These are phyloP conservation scores for Hybos culiciformis DNA, from an alignment of 2,888 invertebrate species.

Conservation along the genomic window DNA sequence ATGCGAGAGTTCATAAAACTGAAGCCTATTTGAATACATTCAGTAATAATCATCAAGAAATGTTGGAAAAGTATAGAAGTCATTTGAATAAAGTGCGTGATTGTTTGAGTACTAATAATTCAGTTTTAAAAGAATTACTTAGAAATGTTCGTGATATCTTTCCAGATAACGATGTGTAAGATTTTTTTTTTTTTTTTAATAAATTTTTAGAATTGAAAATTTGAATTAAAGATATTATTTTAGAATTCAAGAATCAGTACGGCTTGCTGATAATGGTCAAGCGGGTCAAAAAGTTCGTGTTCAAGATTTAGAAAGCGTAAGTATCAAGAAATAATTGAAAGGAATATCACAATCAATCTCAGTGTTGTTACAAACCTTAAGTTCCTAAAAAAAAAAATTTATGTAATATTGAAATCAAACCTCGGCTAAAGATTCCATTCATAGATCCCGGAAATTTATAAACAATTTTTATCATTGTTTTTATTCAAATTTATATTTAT, in stretches of 20 bases:
- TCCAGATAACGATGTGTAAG: conserved; percentile 41
- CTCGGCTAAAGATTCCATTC: too few relatives aligned
- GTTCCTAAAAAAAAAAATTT: too few relatives aligned
- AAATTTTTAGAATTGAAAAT: too few relatives aligned
- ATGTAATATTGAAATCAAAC: too few relatives aligned
- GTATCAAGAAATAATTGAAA: conserved; percentile 10
- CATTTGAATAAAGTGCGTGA: conserved; percentile 61
- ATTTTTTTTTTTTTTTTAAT: too few relatives aligned
- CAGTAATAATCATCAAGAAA: conserved; percentile 58
- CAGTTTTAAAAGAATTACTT: conserved; percentile 39
- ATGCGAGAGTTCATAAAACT: conserved; percentile 60
- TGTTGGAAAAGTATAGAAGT: conserved; percentile 58
- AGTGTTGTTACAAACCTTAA: too few relatives aligned
- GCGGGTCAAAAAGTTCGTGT: conserved; percentile 24
- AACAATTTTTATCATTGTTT: too few relatives aligned
- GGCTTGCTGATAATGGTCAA: conserved; percentile 19
- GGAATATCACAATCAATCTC: too few relatives aligned
- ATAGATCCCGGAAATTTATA: too few relatives aligned
- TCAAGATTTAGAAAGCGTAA: conserved; percentile 33
- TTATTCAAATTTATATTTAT: not conserved
- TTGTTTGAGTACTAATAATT: conserved; percentile 55
- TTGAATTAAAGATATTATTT: conserved; percentile 40
- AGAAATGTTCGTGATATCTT: conserved; percentile 41
- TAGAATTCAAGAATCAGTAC: conserved; percentile 39
- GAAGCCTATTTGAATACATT: conserved; percentile 61